Conservation (phyloP, 2,797 vertebrate species). For the Mastacembelus armatus region DNA sequence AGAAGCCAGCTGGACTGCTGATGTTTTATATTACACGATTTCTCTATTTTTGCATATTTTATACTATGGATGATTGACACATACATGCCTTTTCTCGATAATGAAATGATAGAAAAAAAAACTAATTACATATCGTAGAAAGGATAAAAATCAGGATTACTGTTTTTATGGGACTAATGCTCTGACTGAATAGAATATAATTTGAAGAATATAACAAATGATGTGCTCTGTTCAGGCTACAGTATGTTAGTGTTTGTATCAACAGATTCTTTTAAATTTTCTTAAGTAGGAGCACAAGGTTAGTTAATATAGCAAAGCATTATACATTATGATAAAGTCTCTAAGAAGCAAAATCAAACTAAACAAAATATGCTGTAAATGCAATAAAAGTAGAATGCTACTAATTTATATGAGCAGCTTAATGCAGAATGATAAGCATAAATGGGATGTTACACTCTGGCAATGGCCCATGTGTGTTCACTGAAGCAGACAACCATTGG, state of each 20-base stretch:
- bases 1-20: conserved; percentile 20
- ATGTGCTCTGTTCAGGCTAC: conserved; percentile 6
- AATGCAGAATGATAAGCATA: conserved; percentile 53
- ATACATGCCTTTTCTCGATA: conserved; percentile 7
- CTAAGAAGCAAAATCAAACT: background rate
- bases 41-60: too few relatives aligned
- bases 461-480: conserved; percentile 44
- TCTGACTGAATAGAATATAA: background rate
- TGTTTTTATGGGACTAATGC: conserved; percentile 23
- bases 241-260: conserved; percentile 14
- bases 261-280: background rate
- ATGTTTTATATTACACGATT: conserved; percentile 13
- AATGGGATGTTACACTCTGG: conserved; percentile 54
- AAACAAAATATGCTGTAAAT: conserved; percentile 25
- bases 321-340: background rate
- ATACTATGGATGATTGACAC: too few relatives aligned
- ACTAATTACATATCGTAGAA: conserved; percentile 29
- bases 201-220: conserved; percentile 3
- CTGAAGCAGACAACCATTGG: conserved; percentile 59
- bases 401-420: conserved; percentile 63
- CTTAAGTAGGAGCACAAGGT: conserved; percentile 1
- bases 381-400: conserved; percentile 20
- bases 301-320: background rate
- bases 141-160: conserved; percentile 15
- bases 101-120: conserved; percentile 13